phyloP scores from a whole-genome alignment of 2,888 invertebrate species.

The Enchytraeus crypticus region DNA sequence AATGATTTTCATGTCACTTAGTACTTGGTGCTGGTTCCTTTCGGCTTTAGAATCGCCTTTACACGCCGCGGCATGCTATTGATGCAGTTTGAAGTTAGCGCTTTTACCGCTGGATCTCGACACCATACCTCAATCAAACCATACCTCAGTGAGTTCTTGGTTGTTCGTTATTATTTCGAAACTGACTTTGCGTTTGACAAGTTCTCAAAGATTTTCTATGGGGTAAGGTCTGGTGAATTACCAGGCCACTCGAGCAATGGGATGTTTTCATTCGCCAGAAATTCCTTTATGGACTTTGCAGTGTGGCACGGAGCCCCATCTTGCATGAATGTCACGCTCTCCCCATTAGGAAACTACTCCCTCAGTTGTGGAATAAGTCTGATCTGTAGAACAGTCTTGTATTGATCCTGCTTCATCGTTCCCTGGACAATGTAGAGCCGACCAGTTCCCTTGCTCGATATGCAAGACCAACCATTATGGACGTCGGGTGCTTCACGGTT shows the following conservation, averaged over 20 bases:
- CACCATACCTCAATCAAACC: neutral
- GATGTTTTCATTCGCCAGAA: neutral
- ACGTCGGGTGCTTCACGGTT: no score
- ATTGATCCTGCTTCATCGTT: no score
- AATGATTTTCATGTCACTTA: neutral
- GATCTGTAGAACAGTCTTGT: neutral
- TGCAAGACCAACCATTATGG: no score
- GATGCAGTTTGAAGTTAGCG: neutral
- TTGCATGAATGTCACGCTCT: neutral
- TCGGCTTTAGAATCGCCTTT: neutral
- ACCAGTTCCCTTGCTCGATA: no score
- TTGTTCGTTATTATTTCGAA: neutral
- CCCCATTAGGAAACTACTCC: neutral
- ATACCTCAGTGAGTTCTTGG: neutral
- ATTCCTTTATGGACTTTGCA: neutral
- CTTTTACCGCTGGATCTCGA: neutral
- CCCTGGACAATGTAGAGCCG: no score
- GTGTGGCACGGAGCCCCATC: neutral
- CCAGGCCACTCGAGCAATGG: neutral
- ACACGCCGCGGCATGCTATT: neutral
- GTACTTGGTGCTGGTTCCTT: neutral
- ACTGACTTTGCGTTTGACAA: neutral
- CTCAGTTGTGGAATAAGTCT: neutral
- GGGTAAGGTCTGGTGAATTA: neutral
- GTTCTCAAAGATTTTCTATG: neutral